These are phyloP conservation scores for Toxonevra muliebris DNA, from an alignment of 2,888 invertebrate genomes.

Conservation along the genomic window DNA sequence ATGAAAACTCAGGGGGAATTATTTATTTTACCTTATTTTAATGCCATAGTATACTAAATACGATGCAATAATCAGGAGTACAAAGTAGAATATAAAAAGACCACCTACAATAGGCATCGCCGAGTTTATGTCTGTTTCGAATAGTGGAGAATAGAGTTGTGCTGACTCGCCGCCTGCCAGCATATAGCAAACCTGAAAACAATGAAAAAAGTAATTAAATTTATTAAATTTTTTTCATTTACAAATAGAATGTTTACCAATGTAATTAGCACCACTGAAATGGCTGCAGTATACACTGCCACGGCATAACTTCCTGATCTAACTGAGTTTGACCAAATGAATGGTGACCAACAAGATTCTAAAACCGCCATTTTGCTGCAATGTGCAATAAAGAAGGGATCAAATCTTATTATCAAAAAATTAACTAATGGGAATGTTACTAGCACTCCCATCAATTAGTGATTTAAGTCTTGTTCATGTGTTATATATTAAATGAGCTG, in stretches of 20 bases:
- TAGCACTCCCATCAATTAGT: too few species aligned
- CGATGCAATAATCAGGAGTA: constrained; percentile 68
- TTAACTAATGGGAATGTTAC: too few species aligned
- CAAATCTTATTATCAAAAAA: too few species aligned
- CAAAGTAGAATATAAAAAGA: constrained; percentile 59
- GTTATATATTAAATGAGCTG: too few species aligned
- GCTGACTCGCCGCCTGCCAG: constrained; percentile 89
- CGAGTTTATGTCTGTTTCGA: constrained; percentile 83
- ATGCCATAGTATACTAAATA: constrained; percentile 62
- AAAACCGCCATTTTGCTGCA: constrained; percentile 73
- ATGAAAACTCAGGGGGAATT: constrained; percentile 49
- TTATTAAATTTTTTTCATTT: constrained; percentile 6
- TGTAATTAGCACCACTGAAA: constrained; percentile 79
- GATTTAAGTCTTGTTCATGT: too few species aligned
- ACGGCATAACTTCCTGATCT: constrained; percentile 81
- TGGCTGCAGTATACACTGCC: constrained; percentile 80
- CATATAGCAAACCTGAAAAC: constrained; percentile 73
- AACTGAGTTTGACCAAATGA: constrained; percentile 83
- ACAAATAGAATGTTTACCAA: constrained; percentile 53
- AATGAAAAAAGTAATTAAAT: constrained; percentile 1
- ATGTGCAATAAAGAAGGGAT: background rate
- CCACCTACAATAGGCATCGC: constrained; percentile 77
- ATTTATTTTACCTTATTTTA: constrained; percentile 53
- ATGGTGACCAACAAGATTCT: constrained; percentile 87
- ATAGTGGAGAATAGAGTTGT: constrained; percentile 87